Evolutionary conservation across 2,797 vertebrate species (phyloP).

Genomic region (Nyctibius grandis): DNA sequence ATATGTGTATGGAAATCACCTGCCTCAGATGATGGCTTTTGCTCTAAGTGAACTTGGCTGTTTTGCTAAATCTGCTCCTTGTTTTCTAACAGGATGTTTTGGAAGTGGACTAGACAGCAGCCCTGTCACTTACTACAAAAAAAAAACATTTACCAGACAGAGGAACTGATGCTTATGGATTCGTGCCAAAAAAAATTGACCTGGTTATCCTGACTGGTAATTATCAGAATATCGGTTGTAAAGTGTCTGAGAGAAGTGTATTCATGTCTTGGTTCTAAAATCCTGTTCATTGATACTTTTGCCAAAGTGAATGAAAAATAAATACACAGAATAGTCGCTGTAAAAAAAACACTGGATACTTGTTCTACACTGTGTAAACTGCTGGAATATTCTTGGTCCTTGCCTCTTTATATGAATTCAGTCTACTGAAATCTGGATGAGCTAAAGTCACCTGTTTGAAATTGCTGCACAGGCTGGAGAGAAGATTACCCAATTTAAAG

Average conservation of each 20-base stretch:
- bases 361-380: neutral
- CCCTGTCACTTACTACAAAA: conserved; percentile 33
- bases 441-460: neutral
- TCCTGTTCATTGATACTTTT: conserved; percentile 19
- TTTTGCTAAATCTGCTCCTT: conserved; percentile 67
- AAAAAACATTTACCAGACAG: conserved; percentile 37
- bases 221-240: neutral
- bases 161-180: conserved; percentile 35
- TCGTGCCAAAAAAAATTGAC: conserved; percentile 47
- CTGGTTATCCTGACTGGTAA: conserved; percentile 33
- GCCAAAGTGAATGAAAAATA: conserved; percentile 13
- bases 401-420: neutral
- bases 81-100: conserved; percentile 65
- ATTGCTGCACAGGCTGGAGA: neutral
- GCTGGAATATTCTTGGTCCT: neutral
- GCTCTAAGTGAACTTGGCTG: conserved; percentile 14
- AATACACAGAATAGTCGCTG: neutral
- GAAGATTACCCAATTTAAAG: neutral
- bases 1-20: neutral
- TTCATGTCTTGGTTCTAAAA: conserved; percentile 45
- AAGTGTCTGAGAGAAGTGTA: neutral
- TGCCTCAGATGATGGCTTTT: conserved; percentile 37
- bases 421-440: neutral
- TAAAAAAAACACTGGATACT: neutral
- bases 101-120: conserved; percentile 60